Conservation (phyloP, 2,113 vertebrate genomes). For the Struthio camelus region DNA sequence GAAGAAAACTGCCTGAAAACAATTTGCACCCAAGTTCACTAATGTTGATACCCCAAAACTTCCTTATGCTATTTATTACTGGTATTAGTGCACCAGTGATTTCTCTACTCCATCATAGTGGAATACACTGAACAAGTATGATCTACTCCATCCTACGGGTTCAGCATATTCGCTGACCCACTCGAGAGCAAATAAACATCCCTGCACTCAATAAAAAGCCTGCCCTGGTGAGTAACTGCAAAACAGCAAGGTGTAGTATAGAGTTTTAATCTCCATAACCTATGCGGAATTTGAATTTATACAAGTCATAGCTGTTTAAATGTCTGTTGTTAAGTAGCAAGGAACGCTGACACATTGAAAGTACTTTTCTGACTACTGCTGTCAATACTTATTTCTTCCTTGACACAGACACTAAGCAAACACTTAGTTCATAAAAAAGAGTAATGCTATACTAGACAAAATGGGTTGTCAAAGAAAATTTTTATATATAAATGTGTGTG, state of each 20-base stretch:
- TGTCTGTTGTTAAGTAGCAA: constrained; percentile 10
- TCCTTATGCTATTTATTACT: not conserved
- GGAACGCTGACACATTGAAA: not conserved
- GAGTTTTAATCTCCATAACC: not conserved
- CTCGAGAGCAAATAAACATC: not conserved
- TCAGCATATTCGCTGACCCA: not conserved
- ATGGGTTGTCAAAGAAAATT: not conserved
- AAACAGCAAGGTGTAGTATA: not conserved
- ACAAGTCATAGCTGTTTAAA: not conserved
- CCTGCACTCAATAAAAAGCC: not conserved
- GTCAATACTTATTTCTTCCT: not conserved
- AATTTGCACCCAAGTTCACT: not conserved
- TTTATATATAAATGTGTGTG: not conserved
- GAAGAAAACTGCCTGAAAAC: not conserved
- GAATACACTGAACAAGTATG: not conserved
- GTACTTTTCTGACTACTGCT: not conserved
- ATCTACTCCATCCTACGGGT: not conserved
- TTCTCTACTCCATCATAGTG: not conserved
- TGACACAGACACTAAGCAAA: not conserved
- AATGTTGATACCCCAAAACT: not conserved
- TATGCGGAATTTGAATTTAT: not conserved
- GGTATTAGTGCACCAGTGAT: not conserved
- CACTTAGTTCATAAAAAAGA: not conserved
- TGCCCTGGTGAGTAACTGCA: not conserved
- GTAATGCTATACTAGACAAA: not conserved